Evolutionary conservation across 2,113 vertebrate genomes (phyloP).

Genomic region (Ceyx margarethae): DNA sequence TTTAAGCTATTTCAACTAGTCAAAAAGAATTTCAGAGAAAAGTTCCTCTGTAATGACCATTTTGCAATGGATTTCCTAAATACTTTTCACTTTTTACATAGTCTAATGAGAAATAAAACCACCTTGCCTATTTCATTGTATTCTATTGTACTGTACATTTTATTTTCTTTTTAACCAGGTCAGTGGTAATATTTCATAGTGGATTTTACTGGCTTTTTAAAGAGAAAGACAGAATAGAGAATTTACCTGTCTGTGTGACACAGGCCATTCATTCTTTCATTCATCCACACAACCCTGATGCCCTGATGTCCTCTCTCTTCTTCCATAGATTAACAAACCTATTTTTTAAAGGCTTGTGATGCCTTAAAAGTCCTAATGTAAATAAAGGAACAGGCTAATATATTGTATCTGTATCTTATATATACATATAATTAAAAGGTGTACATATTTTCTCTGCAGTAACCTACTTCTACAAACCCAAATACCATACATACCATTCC

Average conservation of each 20-base stretch:
- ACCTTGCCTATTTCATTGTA: neutral
- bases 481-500: neutral
- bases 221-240: neutral
- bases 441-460: neutral
- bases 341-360: neutral
- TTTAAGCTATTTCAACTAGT: slow-evolving; percentile 47
- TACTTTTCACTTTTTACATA: neutral
- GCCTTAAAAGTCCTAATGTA: neutral
- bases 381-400: neutral
- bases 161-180: neutral
- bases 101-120: neutral
- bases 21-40: slow-evolving; percentile 19
- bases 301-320: neutral
- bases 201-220: neutral
- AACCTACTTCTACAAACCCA: neutral
- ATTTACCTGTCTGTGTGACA: neutral
- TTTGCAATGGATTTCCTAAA: neutral
- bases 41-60: neutral
- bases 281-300: neutral
- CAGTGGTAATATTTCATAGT: neutral
- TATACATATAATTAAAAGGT: neutral
- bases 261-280: neutral
- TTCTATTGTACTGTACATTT: neutral
- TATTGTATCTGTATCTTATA: neutral
- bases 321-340: neutral